Evolutionary conservation across 2,888 invertebrate genomes (phyloP), one percentile per base, ranked within the genome.

Genomic region (Dioctria rufipes): DNA sequence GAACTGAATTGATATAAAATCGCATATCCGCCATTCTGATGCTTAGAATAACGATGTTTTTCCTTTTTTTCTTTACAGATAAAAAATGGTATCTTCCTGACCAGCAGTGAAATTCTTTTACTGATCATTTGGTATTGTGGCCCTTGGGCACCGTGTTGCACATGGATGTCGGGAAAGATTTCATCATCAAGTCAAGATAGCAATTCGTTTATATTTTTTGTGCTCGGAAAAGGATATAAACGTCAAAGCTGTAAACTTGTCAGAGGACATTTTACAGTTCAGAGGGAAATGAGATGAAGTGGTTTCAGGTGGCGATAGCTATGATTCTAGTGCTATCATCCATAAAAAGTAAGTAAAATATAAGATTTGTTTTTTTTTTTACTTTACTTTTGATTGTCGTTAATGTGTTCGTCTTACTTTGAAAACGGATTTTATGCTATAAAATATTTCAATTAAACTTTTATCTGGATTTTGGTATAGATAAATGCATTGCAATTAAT

Each of bases 271-370:
- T 84, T 81, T 84, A 85, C 83, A 86, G 86, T 85, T 85, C 86
- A 88, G 85, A 88, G 88, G 88, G 89, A 89, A 87, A 89, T 89
- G 89, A 89, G 87, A 89, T 89, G 89, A 89, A 89, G 89, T 89
- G 88, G 89, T 89, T 89, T 88, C 88, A 88, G 88, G 88, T 88
- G 87, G 87, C 88, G 88, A 87, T 88, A 88, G 88, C 88, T 87
- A 88, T 88, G 88, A 88, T 89, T 87, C 87, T 88, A 86, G 88
- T 88, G 88, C 88, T 88, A 88, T 88, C 88, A 88, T 87, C 88
- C 87, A 88, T 88, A 87, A 87, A 88, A 87, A 88, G 88, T 88
- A 87, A 88, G 88, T 66, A 67, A 54, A 54, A 25, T 25, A 25
- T 25, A 25, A 25, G 25, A 25, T 25, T 25, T 25, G 1, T 25